Conservation (phyloP, 2,113 vertebrate genomes). For the Piaya cayana region DNA sequence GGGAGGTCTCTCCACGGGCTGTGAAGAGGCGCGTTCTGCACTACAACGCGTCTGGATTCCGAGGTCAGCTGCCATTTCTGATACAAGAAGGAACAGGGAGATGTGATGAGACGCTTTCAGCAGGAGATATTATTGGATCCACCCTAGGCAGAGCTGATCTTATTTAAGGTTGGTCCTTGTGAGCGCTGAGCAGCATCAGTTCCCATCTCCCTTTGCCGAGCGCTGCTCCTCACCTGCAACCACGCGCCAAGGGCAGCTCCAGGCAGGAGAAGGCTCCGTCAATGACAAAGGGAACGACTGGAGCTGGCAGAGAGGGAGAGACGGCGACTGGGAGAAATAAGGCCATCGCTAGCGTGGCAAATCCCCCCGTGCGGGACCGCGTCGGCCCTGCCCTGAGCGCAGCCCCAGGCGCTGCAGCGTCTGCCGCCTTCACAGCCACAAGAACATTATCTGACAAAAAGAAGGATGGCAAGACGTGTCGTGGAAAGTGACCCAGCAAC, state of each 20-base stretch:
- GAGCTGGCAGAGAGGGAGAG: too few species aligned
- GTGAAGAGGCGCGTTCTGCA: too few species aligned
- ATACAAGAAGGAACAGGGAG: background rate
- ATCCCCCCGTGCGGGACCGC: background rate
- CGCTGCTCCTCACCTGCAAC: background rate
- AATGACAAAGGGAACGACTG: rapidly evolving
- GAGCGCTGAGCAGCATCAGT: rapidly evolving
- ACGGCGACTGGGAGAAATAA: background rate
- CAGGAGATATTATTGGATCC: background rate
- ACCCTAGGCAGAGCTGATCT: background rate
- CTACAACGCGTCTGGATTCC: background rate
- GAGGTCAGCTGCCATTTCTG: background rate
- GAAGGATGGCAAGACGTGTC: background rate
- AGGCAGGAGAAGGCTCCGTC: background rate
- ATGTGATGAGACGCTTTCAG: background rate
- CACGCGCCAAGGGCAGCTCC: background rate
- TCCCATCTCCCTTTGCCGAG: rapidly evolving
- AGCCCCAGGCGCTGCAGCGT: background rate
- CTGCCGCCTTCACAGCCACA: too few species aligned
- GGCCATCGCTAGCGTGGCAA: rapidly evolving
- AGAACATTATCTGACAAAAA: rapidly evolving
- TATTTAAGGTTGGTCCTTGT: background rate
- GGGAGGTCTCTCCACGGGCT: rapidly evolving
- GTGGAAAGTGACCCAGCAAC: background rate
- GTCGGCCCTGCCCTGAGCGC: background rate